Base-by-base conservation (phyloP, 2,888 invertebrate species). In the Acrocyrtus sp. region DNA sequence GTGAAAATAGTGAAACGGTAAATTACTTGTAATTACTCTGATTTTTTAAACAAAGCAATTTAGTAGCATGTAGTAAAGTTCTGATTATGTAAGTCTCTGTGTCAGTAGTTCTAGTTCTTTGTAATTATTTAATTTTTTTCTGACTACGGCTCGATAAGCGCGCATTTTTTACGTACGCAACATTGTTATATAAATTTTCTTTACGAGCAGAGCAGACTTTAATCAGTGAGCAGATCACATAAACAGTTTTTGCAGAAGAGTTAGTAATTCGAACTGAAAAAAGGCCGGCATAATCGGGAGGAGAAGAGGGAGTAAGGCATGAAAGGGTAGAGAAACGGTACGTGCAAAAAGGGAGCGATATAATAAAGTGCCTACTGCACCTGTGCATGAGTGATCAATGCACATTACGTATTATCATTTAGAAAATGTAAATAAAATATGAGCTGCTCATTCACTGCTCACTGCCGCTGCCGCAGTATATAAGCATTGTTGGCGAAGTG, bases 81-180 rank as follows among this genome's bases (percentile, higher is more conserved):
- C 22, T 12, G 12, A 45, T 53, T 53, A 65, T 57, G 57, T 66
- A 66, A 66, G 66, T 66, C 66, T 48, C 12, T 66, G 66, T 66
- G 66, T 66, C 66, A 66, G 66, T 66, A 66, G 66, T 66, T 66
- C 50, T 66, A 26, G n/a, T 26, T 29, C n/a, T n/a, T n/a, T n/a
- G n/a, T n/a, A n/a, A n/a, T n/a, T n/a, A n/a, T n/a, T n/a, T n/a
- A n/a, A n/a, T n/a, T n/a, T n/a, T n/a, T n/a, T n/a, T n/a, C n/a
- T n/a, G n/a, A n/a, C 47, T 57, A 66, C 56, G 50, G 48, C 57
- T 57, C 41, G 57, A 8, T 56, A 27, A 15, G 1, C 45, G 12
- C 17, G 8, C 17, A n/a, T 45, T 17, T 45, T 8, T 17, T n/a
- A 45, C 5, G 17, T 45, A 17, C 24, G 22, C 21, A 39, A 56